Evolutionary conservation across 1,140 invertebrate species (phyloP), one percentile per base, ranked within the genome.

Genomic region (Dinoponera quadriceps): DNA sequence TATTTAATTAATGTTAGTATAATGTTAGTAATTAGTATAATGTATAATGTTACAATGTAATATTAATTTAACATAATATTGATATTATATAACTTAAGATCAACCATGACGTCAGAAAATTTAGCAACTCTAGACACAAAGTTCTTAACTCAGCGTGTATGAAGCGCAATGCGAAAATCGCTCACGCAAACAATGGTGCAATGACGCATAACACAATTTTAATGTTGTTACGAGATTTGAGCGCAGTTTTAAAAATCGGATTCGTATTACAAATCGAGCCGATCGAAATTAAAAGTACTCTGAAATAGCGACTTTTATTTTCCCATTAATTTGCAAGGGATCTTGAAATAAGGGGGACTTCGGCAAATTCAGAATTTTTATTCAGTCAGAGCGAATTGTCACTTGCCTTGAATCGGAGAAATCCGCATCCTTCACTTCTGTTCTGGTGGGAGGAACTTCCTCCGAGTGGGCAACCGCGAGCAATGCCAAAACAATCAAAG

Each of bases 161-260:
- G 38, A 75, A 59, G 55, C 60, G 38, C 54, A 55, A 85, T 68
- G 49, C 29, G 27, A 84, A 51, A 69, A 18, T 38, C 22, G 63
- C 65, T 78, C 54, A 77, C 73, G 74, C 51, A 55, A 74, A 63
- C 27, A 74, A 48, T 87, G 74, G 51, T 59, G 69, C 55, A 80
- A n/a, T 49, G 20, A 49, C 51, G 55, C 55, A 22, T 83, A 86
- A 87, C 86, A 87, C 59, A n/a, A 87, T 62, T 84, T 87, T 84
- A 33, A 59, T 5, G 25, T 73, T n/a, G n/a, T 38, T 63, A 62
- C 72, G 60, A 20, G 22, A 44, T 7, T 38, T 9, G 16, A 27
- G 48, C 16, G 7, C 16, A 62, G 7, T 18, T 25, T 16, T 9
- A 25, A 38, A 73, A 49, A 9, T 27, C 2, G 18, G 59, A 29